phyloP scores from a whole-genome alignment of 2,888 invertebrate genomes.

The Nomada ruficornis region DNA sequence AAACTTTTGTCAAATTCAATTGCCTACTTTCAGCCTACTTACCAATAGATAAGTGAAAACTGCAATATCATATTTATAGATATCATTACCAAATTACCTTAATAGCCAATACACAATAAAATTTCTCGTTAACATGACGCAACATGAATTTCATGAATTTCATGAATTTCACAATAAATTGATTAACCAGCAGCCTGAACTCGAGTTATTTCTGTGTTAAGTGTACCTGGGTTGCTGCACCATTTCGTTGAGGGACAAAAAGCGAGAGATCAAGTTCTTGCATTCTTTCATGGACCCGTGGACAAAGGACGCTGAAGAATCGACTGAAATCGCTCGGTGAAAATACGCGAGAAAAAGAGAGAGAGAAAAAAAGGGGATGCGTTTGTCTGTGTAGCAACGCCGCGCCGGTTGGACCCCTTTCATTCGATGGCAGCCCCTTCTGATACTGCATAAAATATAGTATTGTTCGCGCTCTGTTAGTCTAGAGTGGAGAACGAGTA shows the following conservation, averaged over 20 bases:
- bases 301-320: constrained; percentile 7
- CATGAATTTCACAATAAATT: no score
- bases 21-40: no score
- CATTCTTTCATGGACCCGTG: constrained; percentile 42
- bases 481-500: constrained; percentile 78
- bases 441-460: constrained; percentile 81
- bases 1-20: no score
- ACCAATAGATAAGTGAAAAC: no score
- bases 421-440: constrained; percentile 73
- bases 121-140: no score
- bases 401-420: constrained; percentile 66
- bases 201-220: constrained; percentile 63
- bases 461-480: constrained; percentile 82
- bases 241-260: constrained; percentile 59
- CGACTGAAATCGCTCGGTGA: constrained; percentile 29
- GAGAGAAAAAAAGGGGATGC: constrained; percentile 17
- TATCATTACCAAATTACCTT: no score
- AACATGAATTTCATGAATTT: no score
- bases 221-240: constrained; percentile 39
- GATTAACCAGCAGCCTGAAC: neutral
- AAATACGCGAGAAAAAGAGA: constrained; percentile 30
- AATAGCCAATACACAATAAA: no score
- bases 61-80: no score
- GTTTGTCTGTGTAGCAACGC: constrained; percentile 36
- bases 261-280: constrained; percentile 61